These are phyloP conservation scores for Acanthurus lineatus DNA, from an alignment of 2,797 vertebrate species.

Conservation along the genomic window DNA sequence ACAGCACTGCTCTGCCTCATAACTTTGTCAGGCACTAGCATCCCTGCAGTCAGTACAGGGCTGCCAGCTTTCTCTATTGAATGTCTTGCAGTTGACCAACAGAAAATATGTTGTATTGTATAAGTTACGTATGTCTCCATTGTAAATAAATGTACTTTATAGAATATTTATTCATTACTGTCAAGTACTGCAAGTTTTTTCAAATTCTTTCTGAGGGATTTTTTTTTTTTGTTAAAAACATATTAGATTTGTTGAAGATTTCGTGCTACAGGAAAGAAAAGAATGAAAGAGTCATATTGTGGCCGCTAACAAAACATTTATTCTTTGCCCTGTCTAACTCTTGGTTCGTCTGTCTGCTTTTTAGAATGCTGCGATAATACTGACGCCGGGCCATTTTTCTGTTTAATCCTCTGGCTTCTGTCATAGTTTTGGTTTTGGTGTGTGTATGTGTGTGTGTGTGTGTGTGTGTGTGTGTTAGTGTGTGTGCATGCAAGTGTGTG, in stretches of 20 bases:
- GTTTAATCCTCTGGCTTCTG: conserved; percentile 55
- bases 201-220: neutral
- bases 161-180: neutral
- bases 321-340: neutral
- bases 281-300: neutral
- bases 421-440: conserved; percentile 27
- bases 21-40: too few relatives aligned
- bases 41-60: too few relatives aligned
- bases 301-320: neutral
- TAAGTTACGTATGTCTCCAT: too few relatives aligned
- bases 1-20: too few relatives aligned
- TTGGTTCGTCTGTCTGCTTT: conserved; percentile 22
- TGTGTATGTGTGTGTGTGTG: conserved; percentile 3
- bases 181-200: neutral
- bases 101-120: too few relatives aligned
- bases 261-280: too few relatives aligned
- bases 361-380: conserved; percentile 33
- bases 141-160: neutral
- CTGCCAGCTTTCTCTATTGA: too few relatives aligned
- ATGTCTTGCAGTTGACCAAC: too few relatives aligned
- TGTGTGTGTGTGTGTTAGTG: too few relatives aligned
- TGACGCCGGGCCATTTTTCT: conserved; percentile 35
- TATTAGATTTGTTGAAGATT: too few relatives aligned
- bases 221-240: too few relatives aligned
- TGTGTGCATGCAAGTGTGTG: conserved; percentile 8